These are phyloP conservation scores for Helleia helle DNA, from an alignment of 2,888 invertebrate genomes.

Conservation along the genomic window DNA sequence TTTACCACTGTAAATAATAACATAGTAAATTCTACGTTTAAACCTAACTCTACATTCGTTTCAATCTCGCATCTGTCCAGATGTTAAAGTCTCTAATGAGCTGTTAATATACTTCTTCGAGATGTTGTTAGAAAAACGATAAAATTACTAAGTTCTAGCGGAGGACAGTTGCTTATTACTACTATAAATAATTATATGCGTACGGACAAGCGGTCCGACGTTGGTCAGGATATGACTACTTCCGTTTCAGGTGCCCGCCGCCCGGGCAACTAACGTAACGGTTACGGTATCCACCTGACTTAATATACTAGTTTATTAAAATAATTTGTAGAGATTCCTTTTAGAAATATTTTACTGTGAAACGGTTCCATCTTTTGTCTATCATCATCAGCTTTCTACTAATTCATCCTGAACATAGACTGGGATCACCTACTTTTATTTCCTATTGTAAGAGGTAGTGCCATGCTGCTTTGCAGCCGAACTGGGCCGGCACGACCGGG, in stretches of 20 bases:
- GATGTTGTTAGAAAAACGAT: conserved; percentile 9
- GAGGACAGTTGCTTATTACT: conserved; percentile 31
- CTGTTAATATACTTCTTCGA: conserved; percentile 1
- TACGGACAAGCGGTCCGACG: conserved; percentile 28
- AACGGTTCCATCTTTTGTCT: no score
- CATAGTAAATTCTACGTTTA: no score
- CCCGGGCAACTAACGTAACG: conserved; percentile 40
- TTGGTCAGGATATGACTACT: conserved; percentile 59
- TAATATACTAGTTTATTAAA: no score
- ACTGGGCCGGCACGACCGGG: no score
- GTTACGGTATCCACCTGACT: conserved; percentile 24
- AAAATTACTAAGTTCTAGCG: conserved; percentile 17
- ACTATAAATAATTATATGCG: conserved; percentile 42
- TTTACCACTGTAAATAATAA: no score
- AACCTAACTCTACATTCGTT: neutral
- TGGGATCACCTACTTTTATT: no score
- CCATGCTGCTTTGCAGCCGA: no score
- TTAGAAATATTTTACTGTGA: no score
- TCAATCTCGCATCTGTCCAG: conserved; percentile 2
- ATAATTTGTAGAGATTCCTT: no score
- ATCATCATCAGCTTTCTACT: no score
- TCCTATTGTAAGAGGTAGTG: no score
- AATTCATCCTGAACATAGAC: no score
- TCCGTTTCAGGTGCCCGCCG: conserved; percentile 45
- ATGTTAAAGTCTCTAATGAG: neutral